A percentile compares a stretch with the other conserved stretches of the same genome.
Conservation (phyloP, 2,113 vertebrate species). For the Talpa occidentalis region DNA sequence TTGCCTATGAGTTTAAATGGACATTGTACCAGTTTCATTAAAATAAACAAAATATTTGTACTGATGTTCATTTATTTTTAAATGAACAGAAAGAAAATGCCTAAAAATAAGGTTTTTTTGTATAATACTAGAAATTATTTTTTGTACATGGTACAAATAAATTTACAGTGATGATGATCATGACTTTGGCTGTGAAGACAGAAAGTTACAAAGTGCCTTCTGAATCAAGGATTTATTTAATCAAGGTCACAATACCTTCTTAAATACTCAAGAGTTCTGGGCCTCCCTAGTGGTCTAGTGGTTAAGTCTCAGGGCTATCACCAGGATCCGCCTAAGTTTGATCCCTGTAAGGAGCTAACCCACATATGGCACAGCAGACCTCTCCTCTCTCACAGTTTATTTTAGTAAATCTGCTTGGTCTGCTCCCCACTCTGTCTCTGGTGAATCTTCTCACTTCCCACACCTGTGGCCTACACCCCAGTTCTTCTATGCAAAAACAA, state of each 20-base stretch:
- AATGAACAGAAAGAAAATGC: constrained; percentile 70
- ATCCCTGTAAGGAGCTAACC: too few species aligned
- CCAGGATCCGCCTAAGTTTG: too few species aligned
- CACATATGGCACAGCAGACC: too few species aligned
- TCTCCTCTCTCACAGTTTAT: too few species aligned
- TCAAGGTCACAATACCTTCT: constrained; percentile 50
- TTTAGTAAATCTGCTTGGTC: too few species aligned
- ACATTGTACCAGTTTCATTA: constrained; percentile 90
- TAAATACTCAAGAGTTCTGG: constrained; percentile 32
- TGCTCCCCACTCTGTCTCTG: too few species aligned
- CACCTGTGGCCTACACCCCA: too few species aligned
- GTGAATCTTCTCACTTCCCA: too few species aligned
- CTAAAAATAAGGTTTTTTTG: constrained; percentile 62
- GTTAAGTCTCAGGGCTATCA: too few species aligned
- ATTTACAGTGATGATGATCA: not conserved
- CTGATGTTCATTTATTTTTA: constrained; percentile 86
- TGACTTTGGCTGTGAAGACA: constrained; percentile 54
- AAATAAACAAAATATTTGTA: constrained; percentile 90
- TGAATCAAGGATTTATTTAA: constrained; percentile 67
- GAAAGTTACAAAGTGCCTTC: constrained; percentile 71
- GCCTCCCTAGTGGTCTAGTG: too few species aligned
- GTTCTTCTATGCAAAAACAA: too few species aligned
- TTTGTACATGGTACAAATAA: constrained; percentile 44
- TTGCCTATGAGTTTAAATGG: constrained; percentile 90
- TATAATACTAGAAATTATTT: constrained; percentile 56